These are phyloP conservation scores for Drosophila dunni DNA, from an alignment of 1,140 invertebrate species.

Conservation along the genomic window DNA sequence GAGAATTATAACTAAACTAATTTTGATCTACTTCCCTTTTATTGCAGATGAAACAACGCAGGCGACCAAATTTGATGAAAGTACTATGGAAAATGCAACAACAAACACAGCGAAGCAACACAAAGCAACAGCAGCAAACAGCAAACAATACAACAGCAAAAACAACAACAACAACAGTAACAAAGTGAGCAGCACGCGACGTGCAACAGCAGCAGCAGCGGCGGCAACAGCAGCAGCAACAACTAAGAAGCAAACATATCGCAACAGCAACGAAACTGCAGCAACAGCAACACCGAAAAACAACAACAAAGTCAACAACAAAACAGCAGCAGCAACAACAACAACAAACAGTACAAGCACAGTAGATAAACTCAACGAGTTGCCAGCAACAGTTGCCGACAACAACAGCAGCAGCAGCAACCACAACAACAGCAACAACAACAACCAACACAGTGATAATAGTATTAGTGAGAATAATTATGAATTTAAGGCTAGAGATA, in stretches of 20 bases:
- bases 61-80: slow-evolving; percentile 60
- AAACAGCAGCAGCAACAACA: slow-evolving; percentile 42
- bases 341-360: slow-evolving; percentile 36
- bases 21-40: background rate
- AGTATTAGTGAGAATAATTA: slow-evolving; percentile 82
- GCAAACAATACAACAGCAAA: slow-evolving; percentile 60
- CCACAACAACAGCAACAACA: slow-evolving; percentile 60
- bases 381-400: slow-evolving; percentile 42
- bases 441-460: slow-evolving; percentile 80
- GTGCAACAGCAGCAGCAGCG: slow-evolving; percentile 56
- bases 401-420: slow-evolving; percentile 58
- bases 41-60: slow-evolving; percentile 73
- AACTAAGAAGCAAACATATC: slow-evolving; percentile 80
- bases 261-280: slow-evolving; percentile 52
- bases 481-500: slow-evolving; percentile 79
- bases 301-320: slow-evolving; percentile 53
- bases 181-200: slow-evolving; percentile 68
- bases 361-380: slow-evolving; percentile 43
- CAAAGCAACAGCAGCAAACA: slow-evolving; percentile 55
- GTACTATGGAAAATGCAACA: slow-evolving; percentile 83
- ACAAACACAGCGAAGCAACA: slow-evolving; percentile 67
- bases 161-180: slow-evolving; percentile 53
- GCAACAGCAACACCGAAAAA: slow-evolving; percentile 49
- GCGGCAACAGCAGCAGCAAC: slow-evolving; percentile 45
- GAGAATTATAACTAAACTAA: slow-evolving; percentile 10